Base-by-base conservation (phyloP, 2,797 vertebrate genomes). In the Macroramphosus scolopax region DNA sequence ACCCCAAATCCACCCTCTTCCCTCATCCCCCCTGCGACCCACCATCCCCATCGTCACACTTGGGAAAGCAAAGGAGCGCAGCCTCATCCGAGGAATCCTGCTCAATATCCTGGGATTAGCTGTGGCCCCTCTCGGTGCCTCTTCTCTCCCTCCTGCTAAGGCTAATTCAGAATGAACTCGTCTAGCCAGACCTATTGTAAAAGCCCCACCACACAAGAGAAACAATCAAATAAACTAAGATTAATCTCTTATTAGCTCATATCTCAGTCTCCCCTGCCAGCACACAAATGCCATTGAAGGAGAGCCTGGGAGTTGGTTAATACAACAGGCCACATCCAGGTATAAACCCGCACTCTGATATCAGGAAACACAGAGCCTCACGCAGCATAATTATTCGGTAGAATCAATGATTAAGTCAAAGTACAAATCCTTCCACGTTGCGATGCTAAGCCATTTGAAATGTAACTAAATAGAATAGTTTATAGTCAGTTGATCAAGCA, bases 51-150 rank as follows among this genome's bases (percentile, higher is more conserved):
- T 60, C 75, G 88, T 91, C 90, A 90, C 88, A 91, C 86, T 87
- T 83, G 84, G 77, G 74, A 86, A 88, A 90, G 85, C 90, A 91
- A 91, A 89, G 86, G 82, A 87, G 83, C 78, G 72, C 81, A 79
- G 80, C 76, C 70, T 76, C 85, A 82, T 89, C 84, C 82, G 71
- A 88, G 84, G 88, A 90, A 91, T 89, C 88, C 88, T 68, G 77
- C 85, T 88, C 87, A 90, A 91, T 91, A 90, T 91, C 84, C 82
- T 80, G 82, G 85, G 89, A 91, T 91, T 91, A 91, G 73, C 80
- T 63, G 77, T 48, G 61, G 84, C 77, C 79, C 81, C 79, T 83
- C 82, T 79, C 70, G 51, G 76, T 33, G 35, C 72, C 75, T 68
- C 75, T 63, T 75, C 82, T 65, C 74, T 85, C 72, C 81, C 84